Conservation (phyloP, 2,797 vertebrate genomes). For the Anableps anableps region DNA sequence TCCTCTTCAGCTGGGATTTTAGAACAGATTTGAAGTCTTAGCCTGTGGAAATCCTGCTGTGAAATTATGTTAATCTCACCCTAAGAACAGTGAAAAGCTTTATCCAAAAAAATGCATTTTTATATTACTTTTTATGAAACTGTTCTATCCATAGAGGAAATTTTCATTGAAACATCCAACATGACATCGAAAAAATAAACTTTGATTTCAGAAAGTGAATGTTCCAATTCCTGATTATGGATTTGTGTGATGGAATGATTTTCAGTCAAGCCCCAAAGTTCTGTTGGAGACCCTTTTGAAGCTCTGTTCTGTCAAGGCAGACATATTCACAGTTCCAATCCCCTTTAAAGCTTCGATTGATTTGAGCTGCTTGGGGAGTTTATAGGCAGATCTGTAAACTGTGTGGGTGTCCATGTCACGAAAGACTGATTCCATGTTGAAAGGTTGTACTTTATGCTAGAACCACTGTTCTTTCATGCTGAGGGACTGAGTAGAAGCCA, state of each 20-base stretch:
- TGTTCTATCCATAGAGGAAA: slow-evolving; percentile 35
- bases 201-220: slow-evolving; percentile 36
- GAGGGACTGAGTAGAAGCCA: slow-evolving; percentile 28
- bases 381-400: slow-evolving; percentile 57
- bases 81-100: slow-evolving; percentile 60
- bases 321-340: slow-evolving; percentile 52
- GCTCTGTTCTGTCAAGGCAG: slow-evolving; percentile 51
- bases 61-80: slow-evolving; percentile 78
- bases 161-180: slow-evolving; percentile 24
- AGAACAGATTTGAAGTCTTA: slow-evolving; percentile 73
- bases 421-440: slow-evolving; percentile 57
- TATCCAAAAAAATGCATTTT: slow-evolving; percentile 61
- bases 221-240: slow-evolving; percentile 54
- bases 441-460: slow-evolving; percentile 48
- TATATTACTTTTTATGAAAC: slow-evolving; percentile 22
- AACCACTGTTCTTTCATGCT: slow-evolving; percentile 36
- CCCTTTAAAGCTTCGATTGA: slow-evolving; percentile 56
- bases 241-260: slow-evolving; percentile 50
- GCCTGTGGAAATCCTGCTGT: slow-evolving; percentile 70
- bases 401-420: slow-evolving; percentile 63
- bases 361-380: slow-evolving; percentile 55
- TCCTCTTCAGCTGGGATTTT: slow-evolving; percentile 67
- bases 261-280: slow-evolving; percentile 58
- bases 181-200: background rate
- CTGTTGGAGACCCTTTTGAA: slow-evolving; percentile 47